Evolutionary conservation across 2,113 vertebrate species (phyloP).

Genomic region (Grammomys surdaster): DNA sequence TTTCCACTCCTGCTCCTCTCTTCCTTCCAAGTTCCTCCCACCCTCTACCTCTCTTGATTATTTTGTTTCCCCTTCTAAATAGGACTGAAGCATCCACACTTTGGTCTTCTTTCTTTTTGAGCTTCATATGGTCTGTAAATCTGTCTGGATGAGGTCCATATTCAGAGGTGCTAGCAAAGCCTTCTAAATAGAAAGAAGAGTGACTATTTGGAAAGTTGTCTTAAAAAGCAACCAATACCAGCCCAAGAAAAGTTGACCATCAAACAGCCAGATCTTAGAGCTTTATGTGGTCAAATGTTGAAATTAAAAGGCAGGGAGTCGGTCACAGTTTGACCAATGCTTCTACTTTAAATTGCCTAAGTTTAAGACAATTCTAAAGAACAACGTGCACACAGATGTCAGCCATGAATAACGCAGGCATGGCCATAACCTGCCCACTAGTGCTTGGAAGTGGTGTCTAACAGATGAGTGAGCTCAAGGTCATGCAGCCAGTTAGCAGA

Average conservation of each 20-base stretch:
- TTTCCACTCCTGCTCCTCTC: too few relatives aligned
- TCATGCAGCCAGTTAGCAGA: neutral
- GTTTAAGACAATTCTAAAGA: constrained; percentile 1
- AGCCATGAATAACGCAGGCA: neutral
- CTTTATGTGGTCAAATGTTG: neutral
- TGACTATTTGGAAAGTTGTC: neutral
- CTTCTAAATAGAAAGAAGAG: neutral
- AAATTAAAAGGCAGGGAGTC: neutral
- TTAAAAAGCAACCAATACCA: neutral
- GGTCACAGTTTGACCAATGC: neutral
- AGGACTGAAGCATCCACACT: too few relatives aligned
- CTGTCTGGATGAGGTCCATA: neutral
- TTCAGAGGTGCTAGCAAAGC: constrained; percentile 7
- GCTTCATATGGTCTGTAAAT: neutral
- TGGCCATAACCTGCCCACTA: neutral
- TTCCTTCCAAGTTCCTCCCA: too few relatives aligned
- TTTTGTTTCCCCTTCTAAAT: too few relatives aligned
- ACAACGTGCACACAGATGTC: neutral
- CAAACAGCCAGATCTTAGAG: neutral
- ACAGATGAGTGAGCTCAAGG: neutral
- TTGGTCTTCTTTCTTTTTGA: too few relatives aligned
- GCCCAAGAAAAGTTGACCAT: neutral
- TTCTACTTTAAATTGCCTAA: constrained; percentile 4
- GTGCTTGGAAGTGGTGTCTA: neutral
- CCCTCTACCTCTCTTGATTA: too few relatives aligned